A percentile compares a stretch with the other conserved stretches of the same genome.
Evolutionary conservation across 1,140 invertebrate species (phyloP).

Genomic region (Ostrea edulis): DNA sequence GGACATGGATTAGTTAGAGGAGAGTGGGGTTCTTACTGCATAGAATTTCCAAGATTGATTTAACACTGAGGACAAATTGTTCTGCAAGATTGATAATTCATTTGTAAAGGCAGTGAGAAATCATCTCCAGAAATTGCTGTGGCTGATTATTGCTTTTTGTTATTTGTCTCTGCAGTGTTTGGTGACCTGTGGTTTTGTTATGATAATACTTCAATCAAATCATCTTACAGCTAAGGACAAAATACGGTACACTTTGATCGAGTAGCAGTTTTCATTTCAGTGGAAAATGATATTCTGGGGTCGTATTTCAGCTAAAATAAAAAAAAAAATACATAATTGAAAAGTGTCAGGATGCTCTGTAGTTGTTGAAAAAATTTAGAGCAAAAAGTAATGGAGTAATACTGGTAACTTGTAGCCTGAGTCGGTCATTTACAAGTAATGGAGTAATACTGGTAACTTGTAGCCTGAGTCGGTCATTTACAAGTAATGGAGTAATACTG

Average conservation of each 20-base stretch:
- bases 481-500: no score
- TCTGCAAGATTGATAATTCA: constrained; percentile 39
- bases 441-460: no score
- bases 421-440: no score
- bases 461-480: no score
- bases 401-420: no score
- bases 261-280: background rate
- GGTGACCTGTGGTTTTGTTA: constrained; percentile 35
- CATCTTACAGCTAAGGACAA: background rate
- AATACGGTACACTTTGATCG: background rate
- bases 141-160: constrained; percentile 15
- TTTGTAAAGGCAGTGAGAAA: constrained; percentile 31
- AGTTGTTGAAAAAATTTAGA: no score
- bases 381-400: no score
- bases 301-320: background rate
- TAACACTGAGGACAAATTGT: constrained; percentile 37
- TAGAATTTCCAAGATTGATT: constrained; percentile 35
- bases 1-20: constrained; percentile 14
- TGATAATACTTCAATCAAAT: constrained; percentile 33
- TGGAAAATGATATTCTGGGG: background rate
- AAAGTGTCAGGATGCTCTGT: background rate
- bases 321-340: background rate
- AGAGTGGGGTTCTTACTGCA: constrained; percentile 7
- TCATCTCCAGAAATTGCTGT: background rate
- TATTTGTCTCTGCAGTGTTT: constrained; percentile 3